These are phyloP conservation scores for Leptinotarsa haldemani DNA, from an alignment of 2,888 invertebrate species.

Conservation along the genomic window DNA sequence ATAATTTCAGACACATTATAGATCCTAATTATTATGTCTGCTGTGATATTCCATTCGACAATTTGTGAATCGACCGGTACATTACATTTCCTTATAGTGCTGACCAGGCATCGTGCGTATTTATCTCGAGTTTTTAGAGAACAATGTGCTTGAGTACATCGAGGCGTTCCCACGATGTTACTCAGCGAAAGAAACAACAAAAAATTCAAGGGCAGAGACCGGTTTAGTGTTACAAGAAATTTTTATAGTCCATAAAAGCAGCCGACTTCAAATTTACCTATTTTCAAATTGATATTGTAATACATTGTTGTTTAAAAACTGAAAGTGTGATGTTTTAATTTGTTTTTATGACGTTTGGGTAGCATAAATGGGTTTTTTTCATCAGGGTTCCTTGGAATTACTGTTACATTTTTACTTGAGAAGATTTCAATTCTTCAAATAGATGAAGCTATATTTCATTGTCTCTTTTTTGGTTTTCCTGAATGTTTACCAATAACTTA, in stretches of 20 bases:
- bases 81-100: background rate
- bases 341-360: background rate
- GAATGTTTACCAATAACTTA: too few relatives aligned
- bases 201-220: conserved; percentile 29
- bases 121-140: conserved; percentile 7
- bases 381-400: background rate
- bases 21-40: background rate
- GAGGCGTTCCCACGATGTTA: conserved; percentile 20
- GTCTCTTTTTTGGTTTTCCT: too few relatives aligned
- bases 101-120: conserved; percentile 4
- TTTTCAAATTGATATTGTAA: conserved; percentile 30
- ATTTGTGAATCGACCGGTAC: background rate
- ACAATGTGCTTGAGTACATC: conserved; percentile 9
- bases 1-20: background rate
- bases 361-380: background rate
- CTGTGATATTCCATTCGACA: background rate
- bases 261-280: conserved; percentile 32
- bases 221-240: conserved; percentile 32
- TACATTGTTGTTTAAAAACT: conserved; percentile 28
- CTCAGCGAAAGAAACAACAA: conserved; percentile 25
- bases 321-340: conserved; percentile 7
- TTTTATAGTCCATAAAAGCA: conserved; percentile 36
- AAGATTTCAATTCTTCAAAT: too few relatives aligned
- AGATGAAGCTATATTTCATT: too few relatives aligned
- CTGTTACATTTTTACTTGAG: background rate